Evolutionary conservation across 2,797 vertebrate genomes (phyloP).

Genomic region (Mallotus villosus): DNA sequence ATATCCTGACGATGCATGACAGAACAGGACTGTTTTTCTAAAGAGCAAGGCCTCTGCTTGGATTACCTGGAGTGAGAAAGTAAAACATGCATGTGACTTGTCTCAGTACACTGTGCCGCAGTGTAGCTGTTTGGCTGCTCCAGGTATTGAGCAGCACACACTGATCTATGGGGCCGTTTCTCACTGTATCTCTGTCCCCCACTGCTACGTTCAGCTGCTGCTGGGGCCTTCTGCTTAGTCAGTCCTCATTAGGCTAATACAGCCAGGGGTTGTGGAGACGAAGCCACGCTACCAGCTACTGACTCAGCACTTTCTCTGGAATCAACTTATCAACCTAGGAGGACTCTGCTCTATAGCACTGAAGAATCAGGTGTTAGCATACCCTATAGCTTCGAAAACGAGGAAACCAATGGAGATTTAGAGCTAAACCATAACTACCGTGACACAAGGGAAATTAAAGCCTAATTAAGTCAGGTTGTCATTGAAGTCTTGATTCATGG

Average conservation of each 20-base stretch:
- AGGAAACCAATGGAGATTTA: not conserved
- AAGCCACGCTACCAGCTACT: not conserved
- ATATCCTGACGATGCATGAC: no score
- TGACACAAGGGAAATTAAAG: no score
- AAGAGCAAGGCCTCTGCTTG: no score
- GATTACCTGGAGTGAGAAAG: not conserved
- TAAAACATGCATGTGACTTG: not conserved
- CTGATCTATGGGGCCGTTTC: not conserved
- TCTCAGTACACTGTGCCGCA: not conserved
- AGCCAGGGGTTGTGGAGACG: not conserved
- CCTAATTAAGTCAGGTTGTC: no score
- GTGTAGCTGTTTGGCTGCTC: not conserved
- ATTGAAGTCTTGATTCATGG: not conserved
- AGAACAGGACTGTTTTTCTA: no score
- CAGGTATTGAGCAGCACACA: not conserved
- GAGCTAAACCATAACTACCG: not conserved
- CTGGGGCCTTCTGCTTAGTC: conserved; percentile 2
- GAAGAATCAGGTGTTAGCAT: no score
- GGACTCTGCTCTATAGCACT: no score
- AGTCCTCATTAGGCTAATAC: not conserved
- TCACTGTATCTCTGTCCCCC: not conserved
- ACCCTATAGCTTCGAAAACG: no score
- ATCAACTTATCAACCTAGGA: not conserved
- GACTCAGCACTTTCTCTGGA: not conserved
- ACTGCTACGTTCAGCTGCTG: not conserved